phyloP scores from a whole-genome alignment of 1,140 invertebrate species.

The Gryon sp. region DNA sequence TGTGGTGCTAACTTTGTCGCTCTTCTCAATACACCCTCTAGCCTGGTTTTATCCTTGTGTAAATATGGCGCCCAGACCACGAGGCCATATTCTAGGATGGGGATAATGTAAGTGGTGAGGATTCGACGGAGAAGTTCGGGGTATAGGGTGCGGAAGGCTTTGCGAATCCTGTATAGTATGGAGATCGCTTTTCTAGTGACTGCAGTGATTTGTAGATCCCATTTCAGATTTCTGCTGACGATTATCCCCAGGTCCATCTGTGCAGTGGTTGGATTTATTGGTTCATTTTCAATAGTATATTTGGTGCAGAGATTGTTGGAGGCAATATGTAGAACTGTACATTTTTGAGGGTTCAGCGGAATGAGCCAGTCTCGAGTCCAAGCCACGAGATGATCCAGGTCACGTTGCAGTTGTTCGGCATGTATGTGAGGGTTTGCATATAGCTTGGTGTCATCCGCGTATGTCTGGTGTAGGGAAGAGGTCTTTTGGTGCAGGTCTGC shows the following conservation, averaged over 20 bases:
- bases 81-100: neutral
- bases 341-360: neutral
- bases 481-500: neutral
- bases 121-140: neutral
- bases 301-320: no score
- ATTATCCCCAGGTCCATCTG: conserved; percentile 6
- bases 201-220: neutral
- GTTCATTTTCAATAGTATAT: no score
- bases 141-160: neutral
- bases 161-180: neutral
- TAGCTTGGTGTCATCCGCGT: neutral
- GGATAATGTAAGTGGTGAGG: neutral
- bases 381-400: neutral
- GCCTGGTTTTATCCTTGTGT: neutral
- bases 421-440: neutral
- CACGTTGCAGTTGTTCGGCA: neutral
- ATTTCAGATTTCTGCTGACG: neutral
- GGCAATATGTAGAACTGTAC: neutral
- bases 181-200: neutral
- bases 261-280: no score
- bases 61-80: neutral
- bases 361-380: neutral
- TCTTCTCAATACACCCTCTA: neutral
- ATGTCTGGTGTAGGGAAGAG: neutral
- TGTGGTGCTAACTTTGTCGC: neutral